Evolutionary conservation across 2,888 invertebrate species (phyloP).

Genomic region (Lathronympha strigana): DNA sequence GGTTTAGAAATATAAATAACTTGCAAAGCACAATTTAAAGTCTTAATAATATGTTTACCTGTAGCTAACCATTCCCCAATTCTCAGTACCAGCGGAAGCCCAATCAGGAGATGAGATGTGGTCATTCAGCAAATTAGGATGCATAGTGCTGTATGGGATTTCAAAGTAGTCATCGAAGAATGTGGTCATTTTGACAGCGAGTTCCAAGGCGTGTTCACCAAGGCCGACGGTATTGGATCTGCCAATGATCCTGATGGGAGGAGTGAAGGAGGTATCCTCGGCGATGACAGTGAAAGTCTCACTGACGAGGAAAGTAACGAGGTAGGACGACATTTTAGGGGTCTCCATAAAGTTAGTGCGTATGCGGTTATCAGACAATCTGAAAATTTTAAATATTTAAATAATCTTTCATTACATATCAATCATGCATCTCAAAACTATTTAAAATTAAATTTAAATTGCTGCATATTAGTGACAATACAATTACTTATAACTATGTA

Average conservation of each 20-base stretch:
- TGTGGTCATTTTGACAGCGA: conserved; percentile 69
- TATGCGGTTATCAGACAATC: conserved; percentile 53
- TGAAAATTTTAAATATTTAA: conserved; percentile 48
- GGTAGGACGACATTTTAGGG: conserved; percentile 91
- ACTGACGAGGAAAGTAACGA: conserved; percentile 92
- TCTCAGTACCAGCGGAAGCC: conserved; percentile 79
- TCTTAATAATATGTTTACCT: conserved; percentile 57
- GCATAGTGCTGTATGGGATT: conserved; percentile 65
- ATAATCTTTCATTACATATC: no score
- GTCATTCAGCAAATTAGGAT: conserved; percentile 70
- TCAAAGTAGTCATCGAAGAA: conserved; percentile 70
- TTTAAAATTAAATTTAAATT: no score
- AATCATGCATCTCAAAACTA: no score
- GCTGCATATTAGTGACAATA: no score
- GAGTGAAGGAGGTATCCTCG: conserved; percentile 60
- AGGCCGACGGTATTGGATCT: conserved; percentile 71
- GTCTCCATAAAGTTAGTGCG: conserved; percentile 77
- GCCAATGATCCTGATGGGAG: conserved; percentile 73
- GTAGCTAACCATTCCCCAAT: conserved; percentile 81
- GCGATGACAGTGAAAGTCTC: conserved; percentile 74
- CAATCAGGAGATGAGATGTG: conserved; percentile 78
- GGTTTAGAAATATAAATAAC: no score
- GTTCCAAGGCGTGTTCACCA: conserved; percentile 62
- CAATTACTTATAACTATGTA: no score
- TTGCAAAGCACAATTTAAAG: no score